A percentile compares a stretch with the other conserved stretches of the same genome.
Evolutionary conservation across 2,113 vertebrate genomes (phyloP).

Genomic region (Noctilio leporinus): DNA sequence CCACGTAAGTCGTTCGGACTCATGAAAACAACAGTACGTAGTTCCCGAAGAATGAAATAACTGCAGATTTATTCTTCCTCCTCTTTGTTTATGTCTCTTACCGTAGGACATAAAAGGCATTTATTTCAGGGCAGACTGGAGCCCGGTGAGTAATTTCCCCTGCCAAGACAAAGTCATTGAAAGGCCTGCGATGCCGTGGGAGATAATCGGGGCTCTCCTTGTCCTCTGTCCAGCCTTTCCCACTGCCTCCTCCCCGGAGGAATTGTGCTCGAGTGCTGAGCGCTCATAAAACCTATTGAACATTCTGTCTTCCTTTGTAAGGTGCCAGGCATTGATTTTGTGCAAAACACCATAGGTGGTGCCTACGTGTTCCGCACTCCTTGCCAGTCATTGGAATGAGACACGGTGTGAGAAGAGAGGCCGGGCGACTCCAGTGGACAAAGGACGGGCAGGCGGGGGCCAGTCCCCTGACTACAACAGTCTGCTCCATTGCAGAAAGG

Average conservation of each 20-base stretch:
- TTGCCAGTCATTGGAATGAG: not conserved
- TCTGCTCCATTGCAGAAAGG: not conserved
- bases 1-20: not conserved
- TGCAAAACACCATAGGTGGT: conserved; percentile 4
- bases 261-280: not conserved
- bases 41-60: not conserved
- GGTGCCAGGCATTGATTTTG: conserved; percentile 12
- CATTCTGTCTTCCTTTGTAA: not conserved
- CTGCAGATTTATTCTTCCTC: not conserved
- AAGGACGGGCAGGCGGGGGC: not conserved
- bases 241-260: not conserved
- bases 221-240: not conserved
- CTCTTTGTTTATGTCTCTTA: not conserved
- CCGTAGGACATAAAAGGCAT: not conserved
- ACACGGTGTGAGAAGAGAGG: not conserved
- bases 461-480: not conserved
- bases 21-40: not conserved
- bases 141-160: not conserved
- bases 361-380: not conserved
- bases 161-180: not conserved
- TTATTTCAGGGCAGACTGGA: not conserved
- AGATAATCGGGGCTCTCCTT: not conserved
- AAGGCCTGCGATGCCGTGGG: not conserved
- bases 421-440: not conserved
- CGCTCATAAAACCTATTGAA: conserved; percentile 21